Evolutionary conservation across 2,888 invertebrate genomes (phyloP).

Genomic region (Zhuqinia jingwanae): DNA sequence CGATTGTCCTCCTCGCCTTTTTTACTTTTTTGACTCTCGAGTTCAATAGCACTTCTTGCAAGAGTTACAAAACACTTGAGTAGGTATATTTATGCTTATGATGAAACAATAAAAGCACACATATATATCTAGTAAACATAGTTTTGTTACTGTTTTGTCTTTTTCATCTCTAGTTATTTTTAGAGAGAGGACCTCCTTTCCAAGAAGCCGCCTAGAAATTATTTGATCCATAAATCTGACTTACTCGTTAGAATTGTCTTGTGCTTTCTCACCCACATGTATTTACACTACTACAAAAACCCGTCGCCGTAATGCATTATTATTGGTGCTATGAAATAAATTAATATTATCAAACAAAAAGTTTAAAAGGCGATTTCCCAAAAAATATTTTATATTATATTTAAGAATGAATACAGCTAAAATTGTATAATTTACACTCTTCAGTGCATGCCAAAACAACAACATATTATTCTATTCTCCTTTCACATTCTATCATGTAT

Average conservation of each 20-base stretch:
- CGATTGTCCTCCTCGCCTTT: not conserved
- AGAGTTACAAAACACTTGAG: not conserved
- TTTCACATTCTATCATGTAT: no score
- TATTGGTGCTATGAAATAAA: no score
- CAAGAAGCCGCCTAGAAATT: slow-evolving; percentile 11
- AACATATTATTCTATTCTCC: slow-evolving; percentile 14
- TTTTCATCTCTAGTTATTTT: not conserved
- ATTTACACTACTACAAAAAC: no score
- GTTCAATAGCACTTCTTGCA: not conserved
- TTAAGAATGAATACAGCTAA: no score
- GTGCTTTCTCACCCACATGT: slow-evolving; percentile 2
- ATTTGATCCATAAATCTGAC: slow-evolving; percentile 68
- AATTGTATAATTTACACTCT: slow-evolving; percentile 48
- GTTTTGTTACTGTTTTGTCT: not conserved
- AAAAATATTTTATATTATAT: no score
- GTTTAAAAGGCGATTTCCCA: no score
- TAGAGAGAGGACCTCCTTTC: no score
- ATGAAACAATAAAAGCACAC: slow-evolving; percentile 7
- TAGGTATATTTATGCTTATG: not conserved
- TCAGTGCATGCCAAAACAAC: slow-evolving; percentile 43
- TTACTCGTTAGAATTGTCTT: slow-evolving; percentile 34
- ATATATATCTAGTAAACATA: not conserved
- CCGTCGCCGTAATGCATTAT: no score
- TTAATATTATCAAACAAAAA: no score
- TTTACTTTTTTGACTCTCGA: not conserved